Evolutionary conservation across 2,888 invertebrate genomes (phyloP).

Genomic region (Stenodema calcarata): DNA sequence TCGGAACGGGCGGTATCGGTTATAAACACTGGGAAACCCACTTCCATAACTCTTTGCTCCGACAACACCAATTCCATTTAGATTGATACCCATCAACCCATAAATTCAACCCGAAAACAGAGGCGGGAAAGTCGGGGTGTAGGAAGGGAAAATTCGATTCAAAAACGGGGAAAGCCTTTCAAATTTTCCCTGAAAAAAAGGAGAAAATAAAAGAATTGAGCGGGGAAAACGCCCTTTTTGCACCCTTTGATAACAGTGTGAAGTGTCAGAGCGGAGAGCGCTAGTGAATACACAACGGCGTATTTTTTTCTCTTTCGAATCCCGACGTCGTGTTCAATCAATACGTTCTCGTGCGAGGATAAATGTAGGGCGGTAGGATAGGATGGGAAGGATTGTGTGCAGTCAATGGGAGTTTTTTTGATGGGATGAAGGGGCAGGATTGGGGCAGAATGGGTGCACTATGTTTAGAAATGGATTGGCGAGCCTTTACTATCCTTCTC

Average conservation of each 20-base stretch:
- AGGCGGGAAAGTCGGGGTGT: not conserved
- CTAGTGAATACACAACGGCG: not conserved
- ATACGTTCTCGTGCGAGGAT: not conserved
- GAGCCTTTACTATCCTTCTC: too few relatives aligned
- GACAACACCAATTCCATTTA: slow-evolving; percentile 16
- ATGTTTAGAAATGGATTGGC: too few relatives aligned
- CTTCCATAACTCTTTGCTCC: not conserved
- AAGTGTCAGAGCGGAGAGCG: not conserved
- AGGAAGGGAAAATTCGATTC: not conserved
- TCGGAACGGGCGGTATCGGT: not conserved
- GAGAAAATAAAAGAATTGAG: not conserved
- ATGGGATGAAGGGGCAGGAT: not conserved
- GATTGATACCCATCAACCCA: slow-evolving; percentile 43
- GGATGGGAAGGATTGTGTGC: not conserved
- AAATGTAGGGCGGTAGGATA: not conserved
- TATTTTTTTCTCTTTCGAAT: not conserved
- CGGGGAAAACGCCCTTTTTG: not conserved
- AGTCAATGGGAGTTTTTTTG: not conserved
- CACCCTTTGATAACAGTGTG: not conserved
- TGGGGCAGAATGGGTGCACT: too few relatives aligned
- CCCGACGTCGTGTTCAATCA: not conserved
- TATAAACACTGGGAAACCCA: not conserved
- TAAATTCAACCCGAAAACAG: slow-evolving; percentile 8
- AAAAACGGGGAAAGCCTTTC: not conserved
- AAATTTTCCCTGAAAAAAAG: not conserved